Percentiles rank a stretch among this genome's conserved stretches.
These are phyloP conservation scores for Blera fallax DNA, from an alignment of 2,888 invertebrate species.

Conservation along the genomic window DNA sequence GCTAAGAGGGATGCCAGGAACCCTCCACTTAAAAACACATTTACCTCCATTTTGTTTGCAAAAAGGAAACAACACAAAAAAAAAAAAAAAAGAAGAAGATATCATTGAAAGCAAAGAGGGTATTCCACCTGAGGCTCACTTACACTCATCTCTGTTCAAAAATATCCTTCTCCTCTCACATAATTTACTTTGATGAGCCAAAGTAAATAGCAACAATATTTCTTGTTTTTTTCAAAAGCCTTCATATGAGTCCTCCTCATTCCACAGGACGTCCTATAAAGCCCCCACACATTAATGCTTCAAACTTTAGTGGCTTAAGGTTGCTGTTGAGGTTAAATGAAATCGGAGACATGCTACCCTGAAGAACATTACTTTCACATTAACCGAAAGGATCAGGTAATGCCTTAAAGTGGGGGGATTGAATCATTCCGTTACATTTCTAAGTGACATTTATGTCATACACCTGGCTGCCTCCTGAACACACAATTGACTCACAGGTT, in stretches of 20 bases:
- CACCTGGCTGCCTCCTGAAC: neutral
- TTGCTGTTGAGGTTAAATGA: neutral
- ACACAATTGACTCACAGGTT: neutral
- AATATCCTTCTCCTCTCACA: neutral
- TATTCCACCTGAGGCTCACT: neutral
- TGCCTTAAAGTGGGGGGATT: neutral
- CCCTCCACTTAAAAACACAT: neutral
- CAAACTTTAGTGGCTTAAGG: neutral
- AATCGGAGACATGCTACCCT: neutral
- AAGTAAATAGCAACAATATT: neutral
- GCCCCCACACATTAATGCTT: neutral
- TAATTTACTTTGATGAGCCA: neutral
- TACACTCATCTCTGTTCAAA: neutral
- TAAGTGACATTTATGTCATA: neutral
- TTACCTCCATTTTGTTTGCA: neutral
- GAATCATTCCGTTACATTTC: neutral
- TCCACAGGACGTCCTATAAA: neutral
- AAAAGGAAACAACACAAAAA: neutral
- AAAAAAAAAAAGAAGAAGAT: neutral
- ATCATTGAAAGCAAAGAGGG: neutral
- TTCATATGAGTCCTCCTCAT: neutral
- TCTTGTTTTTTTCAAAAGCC: neutral
- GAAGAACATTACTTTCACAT: neutral
- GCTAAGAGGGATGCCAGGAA: neutral
- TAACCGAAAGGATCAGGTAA: neutral